Evolutionary conservation across 2,888 invertebrate species (phyloP).

Genomic region (Therioaphis trifolii): DNA sequence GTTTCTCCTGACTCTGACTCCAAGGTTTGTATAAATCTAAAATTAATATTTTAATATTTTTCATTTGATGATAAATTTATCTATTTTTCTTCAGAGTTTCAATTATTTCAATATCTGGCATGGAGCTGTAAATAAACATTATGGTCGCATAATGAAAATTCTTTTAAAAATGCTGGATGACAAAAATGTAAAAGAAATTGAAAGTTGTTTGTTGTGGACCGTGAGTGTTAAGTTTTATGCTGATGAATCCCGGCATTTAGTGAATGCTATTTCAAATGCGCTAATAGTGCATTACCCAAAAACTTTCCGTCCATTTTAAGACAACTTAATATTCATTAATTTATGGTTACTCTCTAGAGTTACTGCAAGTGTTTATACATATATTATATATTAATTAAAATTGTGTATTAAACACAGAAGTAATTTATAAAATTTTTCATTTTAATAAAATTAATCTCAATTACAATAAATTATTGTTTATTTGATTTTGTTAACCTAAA

Average conservation of each 20-base stretch:
- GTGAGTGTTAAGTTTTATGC: constrained; percentile 32
- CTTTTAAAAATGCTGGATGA: constrained; percentile 84
- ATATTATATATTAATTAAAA: constrained; percentile 3
- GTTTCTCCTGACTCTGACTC: constrained; percentile 69
- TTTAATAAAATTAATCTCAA: constrained; percentile 41
- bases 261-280: constrained; percentile 43
- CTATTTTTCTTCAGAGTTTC: constrained; percentile 49
- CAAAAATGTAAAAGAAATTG: constrained; percentile 79
- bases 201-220: constrained; percentile 75
- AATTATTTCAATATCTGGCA: constrained; percentile 84
- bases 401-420: neutral
- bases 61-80: constrained; percentile 27
- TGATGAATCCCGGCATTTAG: constrained; percentile 26
- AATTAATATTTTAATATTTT: constrained; percentile 77
- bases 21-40: constrained; percentile 83
- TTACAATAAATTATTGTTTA: constrained; percentile 8
- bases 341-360: constrained; percentile 2
- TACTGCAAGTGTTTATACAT: neutral
- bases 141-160: constrained; percentile 84
- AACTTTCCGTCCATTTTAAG: constrained; percentile 54
- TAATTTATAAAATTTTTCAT: constrained; percentile 33
- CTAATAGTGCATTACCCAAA: constrained; percentile 57
- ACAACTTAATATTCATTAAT: neutral
- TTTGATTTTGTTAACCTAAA: neutral
- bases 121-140: constrained; percentile 80